Evolutionary conservation across 2,888 invertebrate species (phyloP).

Genomic region (Agrilus mali): DNA sequence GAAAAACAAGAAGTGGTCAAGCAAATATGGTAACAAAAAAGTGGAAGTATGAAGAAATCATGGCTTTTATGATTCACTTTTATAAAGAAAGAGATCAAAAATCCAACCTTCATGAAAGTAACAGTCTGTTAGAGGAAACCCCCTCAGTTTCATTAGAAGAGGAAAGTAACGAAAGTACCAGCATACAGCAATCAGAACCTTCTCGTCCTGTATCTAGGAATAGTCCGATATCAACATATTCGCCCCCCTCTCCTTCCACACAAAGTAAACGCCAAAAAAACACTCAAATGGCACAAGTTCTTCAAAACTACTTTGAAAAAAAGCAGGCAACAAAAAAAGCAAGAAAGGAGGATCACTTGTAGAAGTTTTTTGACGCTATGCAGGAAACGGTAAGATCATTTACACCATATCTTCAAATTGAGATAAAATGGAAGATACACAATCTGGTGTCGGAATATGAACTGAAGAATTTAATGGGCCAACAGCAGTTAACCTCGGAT

Average conservation of each 20-base stretch:
- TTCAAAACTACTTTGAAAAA: conserved; percentile 9
- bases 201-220: too few species aligned
- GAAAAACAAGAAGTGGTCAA: conserved; percentile 13
- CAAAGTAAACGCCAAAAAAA: conserved; percentile 4
- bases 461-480: conserved; percentile 6
- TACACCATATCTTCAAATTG: conserved; percentile 8
- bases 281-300: conserved; percentile 4
- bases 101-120: conserved; percentile 7
- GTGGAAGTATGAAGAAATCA: conserved; percentile 10
- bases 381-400: conserved; percentile 3
- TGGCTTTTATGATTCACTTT: conserved; percentile 9
- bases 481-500: too few species aligned
- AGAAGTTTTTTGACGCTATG: conserved; percentile 1
- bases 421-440: conserved; percentile 7
- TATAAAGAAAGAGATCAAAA: conserved; percentile 7
- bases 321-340: conserved; percentile 8
- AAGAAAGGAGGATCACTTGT: conserved; percentile 5
- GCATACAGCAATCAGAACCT: too few species aligned
- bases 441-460: conserved; percentile 7
- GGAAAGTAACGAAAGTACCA: too few species aligned
- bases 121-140: neutral
- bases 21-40: conserved; percentile 8
- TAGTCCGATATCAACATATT: too few species aligned
- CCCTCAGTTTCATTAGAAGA: neutral
- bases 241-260: conserved; percentile 4